phyloP scores from a whole-genome alignment of 2,797 vertebrate species.

The Helostoma temminkii region DNA sequence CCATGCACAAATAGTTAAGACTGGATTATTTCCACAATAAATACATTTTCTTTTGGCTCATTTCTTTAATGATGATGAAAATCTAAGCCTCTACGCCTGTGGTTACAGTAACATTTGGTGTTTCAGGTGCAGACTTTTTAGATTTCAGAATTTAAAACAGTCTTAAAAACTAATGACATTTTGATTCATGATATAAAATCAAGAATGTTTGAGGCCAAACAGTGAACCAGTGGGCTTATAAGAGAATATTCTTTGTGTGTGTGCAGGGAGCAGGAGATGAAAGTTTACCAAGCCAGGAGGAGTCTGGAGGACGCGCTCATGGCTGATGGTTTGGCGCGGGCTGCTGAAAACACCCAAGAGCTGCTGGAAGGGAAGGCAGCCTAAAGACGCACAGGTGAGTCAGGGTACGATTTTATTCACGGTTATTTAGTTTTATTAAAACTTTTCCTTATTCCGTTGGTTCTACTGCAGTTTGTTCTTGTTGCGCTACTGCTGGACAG shows the following conservation, averaged over 20 bases:
- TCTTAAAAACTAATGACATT: background rate
- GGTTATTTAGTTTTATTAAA: background rate
- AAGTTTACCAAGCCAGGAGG: constrained; percentile 88
- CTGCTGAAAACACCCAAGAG: constrained; percentile 80
- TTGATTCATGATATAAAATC: background rate
- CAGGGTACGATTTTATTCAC: too few species aligned
- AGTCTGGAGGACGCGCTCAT: constrained; percentile 89
- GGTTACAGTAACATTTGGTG: background rate
- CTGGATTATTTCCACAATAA: too few species aligned
- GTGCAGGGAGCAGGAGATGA: constrained; percentile 88
- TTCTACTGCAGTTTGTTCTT: background rate
- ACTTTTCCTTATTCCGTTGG: background rate
- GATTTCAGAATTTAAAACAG: background rate
- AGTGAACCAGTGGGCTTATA: background rate
- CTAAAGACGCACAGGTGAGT: constrained; percentile 53
- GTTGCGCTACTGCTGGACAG: background rate
- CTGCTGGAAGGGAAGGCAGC: constrained; percentile 61
- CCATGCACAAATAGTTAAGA: too few species aligned
- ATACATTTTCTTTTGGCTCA: too few species aligned
- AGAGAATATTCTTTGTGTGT: constrained; percentile 1
- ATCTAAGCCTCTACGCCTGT: too few species aligned
- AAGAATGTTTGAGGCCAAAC: background rate
- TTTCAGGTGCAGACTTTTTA: background rate
- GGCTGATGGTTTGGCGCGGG: constrained; percentile 88
- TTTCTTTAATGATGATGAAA: too few species aligned